These are phyloP conservation scores for Nemotelus pantherinus DNA, from an alignment of 2,888 invertebrate species.

Conservation along the genomic window DNA sequence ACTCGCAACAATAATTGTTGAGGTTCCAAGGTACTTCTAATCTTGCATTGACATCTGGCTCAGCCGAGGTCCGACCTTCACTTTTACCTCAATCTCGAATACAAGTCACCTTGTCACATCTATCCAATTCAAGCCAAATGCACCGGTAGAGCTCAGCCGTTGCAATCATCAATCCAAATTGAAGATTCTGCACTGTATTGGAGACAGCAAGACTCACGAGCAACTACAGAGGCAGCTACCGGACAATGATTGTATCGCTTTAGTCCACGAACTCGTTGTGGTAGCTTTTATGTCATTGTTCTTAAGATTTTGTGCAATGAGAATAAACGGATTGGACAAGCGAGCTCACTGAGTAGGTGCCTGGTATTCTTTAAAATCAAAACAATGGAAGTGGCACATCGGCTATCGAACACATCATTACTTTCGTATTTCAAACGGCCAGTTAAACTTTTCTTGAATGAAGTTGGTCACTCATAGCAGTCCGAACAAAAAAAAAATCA, in stretches of 20 bases:
- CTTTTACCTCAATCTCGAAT: constrained; percentile 28
- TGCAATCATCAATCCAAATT: constrained; percentile 16
- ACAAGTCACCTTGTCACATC: constrained; percentile 1
- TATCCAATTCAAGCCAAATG: constrained; percentile 14
- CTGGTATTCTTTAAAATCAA: too few relatives aligned
- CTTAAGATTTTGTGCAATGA: too few relatives aligned
- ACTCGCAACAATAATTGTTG: constrained; percentile 8
- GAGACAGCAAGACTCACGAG: neutral
- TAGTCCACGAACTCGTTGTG: too few relatives aligned
- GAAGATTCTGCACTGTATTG: constrained; percentile 13
- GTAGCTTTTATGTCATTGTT: too few relatives aligned
- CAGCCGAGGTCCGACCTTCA: constrained; percentile 22
- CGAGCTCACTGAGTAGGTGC: too few relatives aligned
- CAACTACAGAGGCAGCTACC: neutral
- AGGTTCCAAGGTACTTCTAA: neutral
- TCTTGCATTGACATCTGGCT: constrained; percentile 28
- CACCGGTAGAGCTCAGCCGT: neutral
- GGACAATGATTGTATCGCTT: neutral
- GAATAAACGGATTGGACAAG: too few relatives aligned
- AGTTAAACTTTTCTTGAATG: too few relatives aligned
- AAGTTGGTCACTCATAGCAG: too few relatives aligned
- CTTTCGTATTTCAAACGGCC: too few relatives aligned
- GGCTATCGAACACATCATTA: too few relatives aligned
- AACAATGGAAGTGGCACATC: too few relatives aligned
- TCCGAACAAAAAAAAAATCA: too few relatives aligned